Base-by-base conservation (phyloP, 2,888 invertebrate genomes). In the Synanthedon tipuliformis region DNA sequence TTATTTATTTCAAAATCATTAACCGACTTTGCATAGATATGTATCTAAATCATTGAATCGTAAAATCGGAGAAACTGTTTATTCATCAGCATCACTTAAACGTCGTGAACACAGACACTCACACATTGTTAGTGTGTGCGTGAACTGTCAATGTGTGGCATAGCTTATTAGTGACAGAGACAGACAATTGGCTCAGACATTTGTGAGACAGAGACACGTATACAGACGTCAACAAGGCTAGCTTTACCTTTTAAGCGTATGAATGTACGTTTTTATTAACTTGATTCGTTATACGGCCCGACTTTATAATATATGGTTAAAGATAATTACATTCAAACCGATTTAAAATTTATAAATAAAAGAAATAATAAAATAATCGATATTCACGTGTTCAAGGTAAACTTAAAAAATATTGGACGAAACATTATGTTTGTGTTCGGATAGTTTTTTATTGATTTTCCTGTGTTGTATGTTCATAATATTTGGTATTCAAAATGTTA, bases 1-100 rank as follows among this genome's bases (percentile, higher is more conserved):
- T 68, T 63, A 50, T 51, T 55, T 57, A 34, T 78, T 78, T 76
- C 73, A 68, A 75, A 79, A 81, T 73, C 70, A 80, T 78, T 77
- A 78, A 74, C 69, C 63, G 77, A 80, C 80, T 83, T 79, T 76
- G 76, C 79, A 82, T 82, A 84, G 80, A 81, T 82, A 80, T 68
- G 65, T 76, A 83, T 83, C 81, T 76, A 71, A 75, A 78, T 77
- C 82, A 79, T 78, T 83, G 80, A 78, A 74, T 83, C 83, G 78
- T 84, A 82, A 84, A 85, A 84, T 83, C 78, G 78, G 74, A 83
- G 84, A 85, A 84, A 84, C 82, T 82, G 80, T 85, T 84, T 82
- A 82, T 84, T 83, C 80, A 81, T 50, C 50, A 16, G 34, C 50
- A 50, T 81, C 81, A 79, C 78, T 79, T 78, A 78, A 81, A 80